Base-by-base conservation (phyloP, 1,140 invertebrate species). In the Drosophila tani region DNA sequence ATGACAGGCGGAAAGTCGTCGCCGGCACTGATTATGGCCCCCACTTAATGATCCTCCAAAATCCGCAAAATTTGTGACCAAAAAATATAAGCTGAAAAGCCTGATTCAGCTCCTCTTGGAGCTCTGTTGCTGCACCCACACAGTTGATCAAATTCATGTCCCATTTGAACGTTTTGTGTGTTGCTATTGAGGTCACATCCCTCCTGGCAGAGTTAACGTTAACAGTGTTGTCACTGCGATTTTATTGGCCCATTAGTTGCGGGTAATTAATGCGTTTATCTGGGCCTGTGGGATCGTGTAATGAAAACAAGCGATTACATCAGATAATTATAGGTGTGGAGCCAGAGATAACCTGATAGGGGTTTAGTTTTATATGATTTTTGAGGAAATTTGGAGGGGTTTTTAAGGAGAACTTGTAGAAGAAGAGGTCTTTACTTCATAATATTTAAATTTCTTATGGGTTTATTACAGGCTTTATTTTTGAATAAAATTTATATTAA, bases 271-370 rank as follows among this genome's bases (percentile, higher is more conserved):
- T 86, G 75, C 62, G 53, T 76, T 84, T 80, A 81, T 80, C 81
- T 55, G 24, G 19, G 38, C n/a, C 11, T n/a, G 40, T 15, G 32
- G 43, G 49, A 56, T 59, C 53, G 43, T 84, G 84, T 75, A 88
- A 88, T 81, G 49, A 68, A 84, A 84, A 88, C 77, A 83, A 62
- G 43, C 32, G 66, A 91, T 91, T 91, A 88, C 80, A 91, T 88
- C 79, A 91, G 81, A 58, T 63, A 79, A n/a, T 79, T 57, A 50
- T 69, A 29, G 38, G 24, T 32, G 46, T 35, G 12, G n/a, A 71
- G 53, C 21, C 12, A 21, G 15, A 8, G 6, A 21, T 15, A 56
- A 56, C 14, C 32, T 60, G 69, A 73, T 73, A 73, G 43, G 15
- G 29, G 49, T 35, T 68, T 14, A 46, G 32, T 47, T 59, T 56